Base-by-base conservation (phyloP, 2,797 vertebrate species). In the Phalanger gymnotis region DNA sequence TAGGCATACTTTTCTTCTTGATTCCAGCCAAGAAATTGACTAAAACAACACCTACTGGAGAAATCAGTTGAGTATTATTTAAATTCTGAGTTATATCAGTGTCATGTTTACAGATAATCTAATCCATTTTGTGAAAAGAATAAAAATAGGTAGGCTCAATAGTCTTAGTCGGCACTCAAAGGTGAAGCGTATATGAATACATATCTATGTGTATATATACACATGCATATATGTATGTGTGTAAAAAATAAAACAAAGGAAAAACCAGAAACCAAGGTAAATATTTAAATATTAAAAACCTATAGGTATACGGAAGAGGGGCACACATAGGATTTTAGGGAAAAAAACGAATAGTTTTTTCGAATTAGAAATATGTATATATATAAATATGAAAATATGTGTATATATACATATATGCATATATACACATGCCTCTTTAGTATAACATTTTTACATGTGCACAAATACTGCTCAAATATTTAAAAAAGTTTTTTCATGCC, bases 1-100 rank as follows among this genome's bases (percentile, higher is more conserved):
- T 99, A 96, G 99, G 99, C 52, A 55, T 99, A 40, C 96, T 99
- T n/a, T 99, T 99, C 97, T 99, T 99, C 98, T 97, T 99, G 91
- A 98, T 99, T 90, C 99, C 99, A 55, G 99, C 99, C 94, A 98
- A 99, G 94, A 98, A 94, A 92, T 95, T 98, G 93, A 98, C 97
- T 56, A 98, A 96, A 97, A 98, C 96, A 56, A 98, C 98, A 96
- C 97, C 98, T 31, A 95, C 98, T 56, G 99, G 99, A 99, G 98
- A 98, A 98, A 98, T 94, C 95, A 98, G 99, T 99, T 99, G 97
- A 99, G 99, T 99, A 99, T 98, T 94, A 97, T 90, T 98, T 95
- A 93, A 92, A 94, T 94, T 96, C 92, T 91, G 54, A 81, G 90
- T 96, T n/a, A 96, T 19, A 90, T 30, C 31, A 54, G 16, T 53